A percentile compares a stretch with the other conserved stretches of the same genome.
phyloP scores from a whole-genome alignment of 2,113 vertebrate species.

The Cryptotis parvus region DNA sequence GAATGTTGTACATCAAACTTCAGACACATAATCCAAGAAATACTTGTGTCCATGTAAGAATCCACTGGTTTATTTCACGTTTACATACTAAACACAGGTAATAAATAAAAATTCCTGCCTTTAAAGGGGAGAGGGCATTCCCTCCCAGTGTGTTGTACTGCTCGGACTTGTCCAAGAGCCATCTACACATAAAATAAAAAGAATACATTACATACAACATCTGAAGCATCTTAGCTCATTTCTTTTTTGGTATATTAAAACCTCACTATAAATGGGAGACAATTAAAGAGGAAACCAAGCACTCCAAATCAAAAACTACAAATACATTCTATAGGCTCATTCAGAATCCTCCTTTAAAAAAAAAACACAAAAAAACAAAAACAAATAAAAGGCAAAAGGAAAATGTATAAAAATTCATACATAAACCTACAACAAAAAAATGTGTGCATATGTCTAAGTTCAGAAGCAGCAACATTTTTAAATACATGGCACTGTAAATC shows the following conservation, averaged over 20 bases:
- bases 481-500: conserved; percentile 76
- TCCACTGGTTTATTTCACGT: conserved; percentile 90
- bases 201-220: conserved; percentile 92
- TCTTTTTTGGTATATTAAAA: conserved; percentile 87
- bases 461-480: conserved; percentile 72
- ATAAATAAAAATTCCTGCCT: conserved; percentile 94
- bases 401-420: conserved; percentile 76
- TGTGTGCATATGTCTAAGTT: conserved; percentile 75
- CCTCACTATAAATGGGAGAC: conserved; percentile 86
- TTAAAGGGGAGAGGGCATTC: conserved; percentile 94
- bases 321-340: conserved; percentile 84
- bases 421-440: conserved; percentile 79
- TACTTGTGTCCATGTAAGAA: conserved; percentile 88
- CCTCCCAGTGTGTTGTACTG: conserved; percentile 93
- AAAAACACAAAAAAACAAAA: conserved; percentile 64
- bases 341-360: conserved; percentile 82
- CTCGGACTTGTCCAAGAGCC: conserved; percentile 93
- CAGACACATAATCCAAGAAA: conserved; percentile 88
- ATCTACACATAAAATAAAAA: conserved; percentile 94
- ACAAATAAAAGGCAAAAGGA: conserved; percentile 53
- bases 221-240: conserved; percentile 92
- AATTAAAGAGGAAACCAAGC: conserved; percentile 84
- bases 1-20: conserved; percentile 87
- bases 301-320: conserved; percentile 85
- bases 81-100: conserved; percentile 93